Percentiles rank a stretch among this genome's conserved stretches.
Conservation (phyloP, 2,888 invertebrate genomes). For the Autographa pulchrina region DNA sequence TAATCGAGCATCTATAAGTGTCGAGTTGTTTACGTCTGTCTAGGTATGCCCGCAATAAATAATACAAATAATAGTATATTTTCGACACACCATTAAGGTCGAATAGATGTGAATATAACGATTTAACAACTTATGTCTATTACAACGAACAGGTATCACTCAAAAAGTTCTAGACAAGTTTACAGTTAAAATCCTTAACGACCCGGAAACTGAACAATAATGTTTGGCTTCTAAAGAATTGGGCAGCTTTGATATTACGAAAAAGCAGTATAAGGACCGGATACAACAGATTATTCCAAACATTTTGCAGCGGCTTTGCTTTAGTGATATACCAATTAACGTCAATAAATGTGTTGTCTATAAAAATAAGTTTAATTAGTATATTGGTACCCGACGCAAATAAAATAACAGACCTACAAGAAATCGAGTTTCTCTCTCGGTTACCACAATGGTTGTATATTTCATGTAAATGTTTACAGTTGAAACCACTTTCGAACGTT, state of each 20-base stretch:
- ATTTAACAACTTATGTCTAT: conserved; percentile 25
- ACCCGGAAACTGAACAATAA: conserved; percentile 50
- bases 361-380: conserved; percentile 33
- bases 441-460: conserved; percentile 20
- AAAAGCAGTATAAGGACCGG: conserved; percentile 42
- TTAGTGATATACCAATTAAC: conserved; percentile 37
- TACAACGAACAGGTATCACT: conserved; percentile 12
- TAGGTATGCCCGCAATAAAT: background rate
- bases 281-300: conserved; percentile 47
- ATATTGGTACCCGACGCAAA: conserved; percentile 6
- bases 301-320: conserved; percentile 24
- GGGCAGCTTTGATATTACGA: conserved; percentile 37
- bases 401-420: conserved; percentile 16
- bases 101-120: conserved; percentile 44
- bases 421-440: conserved; percentile 24
- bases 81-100: conserved; percentile 44
- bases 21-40: background rate
- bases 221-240: conserved; percentile 36
- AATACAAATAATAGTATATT: background rate
- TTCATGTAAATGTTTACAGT: conserved; percentile 23
- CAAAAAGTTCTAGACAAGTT: conserved; percentile 30
- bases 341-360: conserved; percentile 21
- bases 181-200: conserved; percentile 53
- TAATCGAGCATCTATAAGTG: conserved; percentile 19
- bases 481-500: conserved; percentile 37